Conservation (phyloP, 1,140 invertebrate species). For the Trialeurodes vaporariorum region DNA sequence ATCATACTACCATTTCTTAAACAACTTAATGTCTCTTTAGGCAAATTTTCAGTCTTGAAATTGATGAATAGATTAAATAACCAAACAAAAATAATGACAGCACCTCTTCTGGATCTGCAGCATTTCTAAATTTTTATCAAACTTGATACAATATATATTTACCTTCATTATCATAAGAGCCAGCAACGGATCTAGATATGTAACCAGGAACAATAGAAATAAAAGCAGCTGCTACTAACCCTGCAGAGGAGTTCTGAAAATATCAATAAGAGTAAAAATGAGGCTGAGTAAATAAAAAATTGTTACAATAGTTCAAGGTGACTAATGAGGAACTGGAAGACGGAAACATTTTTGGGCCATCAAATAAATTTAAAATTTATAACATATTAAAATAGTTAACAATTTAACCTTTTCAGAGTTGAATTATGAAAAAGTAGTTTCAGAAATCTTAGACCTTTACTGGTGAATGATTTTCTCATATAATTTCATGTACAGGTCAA, state of each 20-base stretch:
- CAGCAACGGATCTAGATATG: slow-evolving; percentile 92
- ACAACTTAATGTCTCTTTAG: no score
- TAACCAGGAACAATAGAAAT: slow-evolving; percentile 96
- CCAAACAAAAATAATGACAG: no score
- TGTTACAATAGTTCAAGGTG: slow-evolving; percentile 96
- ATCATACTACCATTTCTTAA: no score
- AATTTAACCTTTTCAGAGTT: no score
- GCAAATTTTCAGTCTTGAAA: no score
- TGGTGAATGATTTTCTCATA: not conserved
- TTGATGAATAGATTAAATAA: no score
- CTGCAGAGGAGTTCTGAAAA: slow-evolving; percentile 80
- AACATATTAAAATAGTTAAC: slow-evolving; percentile 94
- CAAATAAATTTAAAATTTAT: slow-evolving; percentile 77
- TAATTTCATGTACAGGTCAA: no score
- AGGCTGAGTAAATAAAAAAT: slow-evolving; percentile 88
- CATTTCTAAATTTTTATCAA: no score
- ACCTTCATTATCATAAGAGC: slow-evolving; percentile 97
- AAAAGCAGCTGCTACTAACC: slow-evolving; percentile 84
- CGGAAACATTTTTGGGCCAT: slow-evolving; percentile 84
- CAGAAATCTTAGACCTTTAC: slow-evolving; percentile 63
- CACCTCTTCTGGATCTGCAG: no score
- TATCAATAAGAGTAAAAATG: slow-evolving; percentile 91
- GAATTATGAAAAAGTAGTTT: no score
- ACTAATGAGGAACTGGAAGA: slow-evolving; percentile 95
- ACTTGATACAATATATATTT: no score